Evolutionary conservation across 2,797 vertebrate genomes (phyloP).

Genomic region (Syngnathus rostellatus): DNA sequence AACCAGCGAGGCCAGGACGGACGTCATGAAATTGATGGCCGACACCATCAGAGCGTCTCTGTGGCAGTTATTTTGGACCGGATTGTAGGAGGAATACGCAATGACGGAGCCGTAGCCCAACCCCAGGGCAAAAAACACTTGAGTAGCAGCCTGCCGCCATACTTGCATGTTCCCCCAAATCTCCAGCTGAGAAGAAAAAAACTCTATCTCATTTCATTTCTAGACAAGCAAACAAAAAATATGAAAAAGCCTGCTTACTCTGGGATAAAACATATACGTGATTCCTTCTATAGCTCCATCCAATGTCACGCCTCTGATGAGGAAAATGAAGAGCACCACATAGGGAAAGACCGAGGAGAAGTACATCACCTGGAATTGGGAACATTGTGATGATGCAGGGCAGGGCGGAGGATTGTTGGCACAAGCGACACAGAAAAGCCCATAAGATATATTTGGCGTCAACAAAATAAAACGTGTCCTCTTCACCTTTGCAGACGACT

Average conservation of each 20-base stretch:
- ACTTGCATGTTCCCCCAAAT: conserved; percentile 89
- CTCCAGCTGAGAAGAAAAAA: conserved; percentile 75
- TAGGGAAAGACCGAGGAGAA: conserved; percentile 90
- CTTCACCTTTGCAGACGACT: conserved; percentile 77
- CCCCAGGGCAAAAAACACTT: conserved; percentile 96
- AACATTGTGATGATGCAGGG: conserved; percentile 8
- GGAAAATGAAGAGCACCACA: conserved; percentile 76
- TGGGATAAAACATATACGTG: conserved; percentile 75
- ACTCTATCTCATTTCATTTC: no score
- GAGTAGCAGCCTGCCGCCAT: conserved; percentile 94
- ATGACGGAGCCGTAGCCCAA: conserved; percentile 96
- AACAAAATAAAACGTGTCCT: no score
- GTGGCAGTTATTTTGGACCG: conserved; percentile 95
- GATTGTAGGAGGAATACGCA: conserved; percentile 98
- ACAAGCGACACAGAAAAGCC: no score
- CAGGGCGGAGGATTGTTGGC: no score
- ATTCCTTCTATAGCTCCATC: conserved; percentile 73
- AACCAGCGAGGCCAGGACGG: conserved; percentile 89
- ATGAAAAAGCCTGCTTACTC: conserved; percentile 45
- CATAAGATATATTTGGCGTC: no score
- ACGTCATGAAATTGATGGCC: conserved; percentile 95
- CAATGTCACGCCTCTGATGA: conserved; percentile 72
- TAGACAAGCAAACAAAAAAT: no score
- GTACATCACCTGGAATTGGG: conserved; percentile 79
- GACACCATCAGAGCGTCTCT: conserved; percentile 92